Evolutionary conservation across 2,888 invertebrate genomes (phyloP).

Genomic region (Copidosoma aretas): DNA sequence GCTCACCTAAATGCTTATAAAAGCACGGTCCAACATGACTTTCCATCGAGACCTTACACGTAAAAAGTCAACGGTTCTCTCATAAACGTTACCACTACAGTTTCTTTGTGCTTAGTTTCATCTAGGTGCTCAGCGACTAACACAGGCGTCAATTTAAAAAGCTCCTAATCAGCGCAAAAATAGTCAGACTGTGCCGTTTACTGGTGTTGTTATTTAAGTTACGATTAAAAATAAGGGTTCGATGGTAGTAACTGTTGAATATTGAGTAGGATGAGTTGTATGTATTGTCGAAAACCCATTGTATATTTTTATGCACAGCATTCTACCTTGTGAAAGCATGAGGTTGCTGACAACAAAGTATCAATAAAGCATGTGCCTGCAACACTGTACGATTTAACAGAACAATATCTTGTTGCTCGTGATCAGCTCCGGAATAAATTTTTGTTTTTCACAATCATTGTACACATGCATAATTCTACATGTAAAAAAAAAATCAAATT

Average conservation of each 20-base stretch:
- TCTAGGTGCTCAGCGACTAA: conserved; percentile 86
- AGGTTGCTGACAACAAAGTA: conserved; percentile 90
- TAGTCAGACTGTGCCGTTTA: background rate
- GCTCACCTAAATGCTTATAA: conserved; percentile 76
- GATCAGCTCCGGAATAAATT: conserved; percentile 80
- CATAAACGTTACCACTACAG: conserved; percentile 85
- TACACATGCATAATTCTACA: too few relatives aligned
- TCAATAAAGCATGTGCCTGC: conserved; percentile 87
- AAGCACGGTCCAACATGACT: conserved; percentile 93
- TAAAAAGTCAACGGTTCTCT: conserved; percentile 87
- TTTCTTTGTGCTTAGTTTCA: conserved; percentile 75
- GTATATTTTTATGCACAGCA: conserved; percentile 92
- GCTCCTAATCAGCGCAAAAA: conserved; percentile 82
- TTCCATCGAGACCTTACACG: conserved; percentile 85
- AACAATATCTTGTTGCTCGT: conserved; percentile 94
- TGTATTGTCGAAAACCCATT: conserved; percentile 96
- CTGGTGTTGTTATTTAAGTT: too few relatives aligned
- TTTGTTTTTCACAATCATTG: conserved; percentile 16
- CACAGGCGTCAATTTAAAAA: conserved; percentile 88
- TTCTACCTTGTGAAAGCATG: conserved; percentile 83
- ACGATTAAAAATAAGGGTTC: background rate
- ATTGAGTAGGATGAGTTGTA: conserved; percentile 95
- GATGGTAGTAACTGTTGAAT: conserved; percentile 71
- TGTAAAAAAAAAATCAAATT: conserved; percentile 13
- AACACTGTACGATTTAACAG: conserved; percentile 93